A percentile compares a stretch with the other conserved stretches of the same genome.
Conservation (phyloP, 2,797 vertebrate species). For the Channallabes apus region DNA sequence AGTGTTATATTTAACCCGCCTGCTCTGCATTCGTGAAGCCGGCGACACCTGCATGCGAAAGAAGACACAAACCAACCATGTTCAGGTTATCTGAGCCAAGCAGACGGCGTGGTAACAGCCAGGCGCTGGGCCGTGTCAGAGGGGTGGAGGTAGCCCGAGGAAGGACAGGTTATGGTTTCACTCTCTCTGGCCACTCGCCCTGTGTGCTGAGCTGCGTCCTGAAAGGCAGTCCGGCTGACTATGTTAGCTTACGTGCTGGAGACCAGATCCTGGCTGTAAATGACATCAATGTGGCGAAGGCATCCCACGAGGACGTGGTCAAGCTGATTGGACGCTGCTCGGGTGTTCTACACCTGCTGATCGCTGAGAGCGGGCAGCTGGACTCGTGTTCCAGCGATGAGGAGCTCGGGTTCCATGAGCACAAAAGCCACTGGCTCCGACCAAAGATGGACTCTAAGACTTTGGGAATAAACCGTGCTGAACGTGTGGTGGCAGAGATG, state of each 20-base stretch:
- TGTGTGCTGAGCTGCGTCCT: conserved; percentile 91
- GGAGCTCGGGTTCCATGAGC: conserved; percentile 81
- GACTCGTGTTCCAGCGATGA: conserved; percentile 96
- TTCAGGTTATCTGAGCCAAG: conserved; percentile 74
- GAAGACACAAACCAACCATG: conserved; percentile 69
- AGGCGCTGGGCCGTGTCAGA: conserved; percentile 71
- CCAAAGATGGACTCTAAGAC: conserved; percentile 88
- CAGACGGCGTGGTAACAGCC: conserved; percentile 66
- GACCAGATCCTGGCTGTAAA: conserved; percentile 92
- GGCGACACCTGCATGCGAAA: conserved; percentile 47
- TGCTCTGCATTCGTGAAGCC: conserved; percentile 59
- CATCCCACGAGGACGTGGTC: conserved; percentile 95
- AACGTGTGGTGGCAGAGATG: conserved; percentile 94
- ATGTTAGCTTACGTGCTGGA: conserved; percentile 88
- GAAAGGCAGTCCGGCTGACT: conserved; percentile 92
- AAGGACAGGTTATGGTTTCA: conserved; percentile 92
- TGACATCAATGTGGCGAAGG: conserved; percentile 91
- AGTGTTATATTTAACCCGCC: conserved; percentile 63
- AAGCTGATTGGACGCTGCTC: conserved; percentile 94
- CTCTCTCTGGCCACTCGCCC: conserved; percentile 90
- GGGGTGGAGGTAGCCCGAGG: conserved; percentile 92
- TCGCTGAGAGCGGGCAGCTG: conserved; percentile 77
- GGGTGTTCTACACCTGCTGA: conserved; percentile 87
- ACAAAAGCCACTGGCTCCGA: conserved; percentile 81
- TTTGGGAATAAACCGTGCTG: conserved; percentile 92